phyloP scores from a whole-genome alignment of 2,888 invertebrate species.

The Tribolium freemani region DNA sequence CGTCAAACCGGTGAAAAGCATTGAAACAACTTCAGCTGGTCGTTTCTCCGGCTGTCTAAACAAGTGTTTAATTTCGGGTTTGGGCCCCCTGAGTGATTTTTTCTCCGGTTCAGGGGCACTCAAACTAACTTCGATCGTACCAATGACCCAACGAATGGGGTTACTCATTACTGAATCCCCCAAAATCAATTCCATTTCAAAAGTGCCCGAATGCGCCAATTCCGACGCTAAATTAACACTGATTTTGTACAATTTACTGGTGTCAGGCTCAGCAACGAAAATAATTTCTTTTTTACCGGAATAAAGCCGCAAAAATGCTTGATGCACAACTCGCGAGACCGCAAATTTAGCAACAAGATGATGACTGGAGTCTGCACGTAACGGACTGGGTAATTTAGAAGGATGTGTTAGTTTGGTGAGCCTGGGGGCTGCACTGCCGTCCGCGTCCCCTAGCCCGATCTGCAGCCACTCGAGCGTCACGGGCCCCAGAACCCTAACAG shows the following conservation, averaged over 20 bases:
- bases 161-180: conserved; percentile 94
- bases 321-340: conserved; percentile 83
- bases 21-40: conserved; percentile 89
- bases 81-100: conserved; percentile 67
- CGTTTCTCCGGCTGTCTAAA: conserved; percentile 94
- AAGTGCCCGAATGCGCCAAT: conserved; percentile 83
- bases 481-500: conserved; percentile 81
- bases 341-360: conserved; percentile 84
- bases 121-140: conserved; percentile 83
- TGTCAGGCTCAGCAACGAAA: conserved; percentile 93
- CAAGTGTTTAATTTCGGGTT: conserved; percentile 80
- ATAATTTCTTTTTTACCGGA: conserved; percentile 85
- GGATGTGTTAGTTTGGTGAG: conserved; percentile 81
- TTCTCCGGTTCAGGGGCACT: conserved; percentile 56
- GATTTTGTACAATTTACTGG: conserved; percentile 83
- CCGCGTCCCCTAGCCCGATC: conserved; percentile 90
- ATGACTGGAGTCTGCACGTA: conserved; percentile 92
- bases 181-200: conserved; percentile 86
- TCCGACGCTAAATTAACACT: conserved; percentile 87
- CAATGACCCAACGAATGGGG: conserved; percentile 90
- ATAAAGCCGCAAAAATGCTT: conserved; percentile 87
- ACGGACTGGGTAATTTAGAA: conserved; percentile 75
- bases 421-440: conserved; percentile 88
- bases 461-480: conserved; percentile 84
- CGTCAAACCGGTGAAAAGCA: conserved; percentile 89